These are phyloP conservation scores for Ips typographus DNA, from an alignment of 1,140 invertebrate species.

Conservation along the genomic window DNA sequence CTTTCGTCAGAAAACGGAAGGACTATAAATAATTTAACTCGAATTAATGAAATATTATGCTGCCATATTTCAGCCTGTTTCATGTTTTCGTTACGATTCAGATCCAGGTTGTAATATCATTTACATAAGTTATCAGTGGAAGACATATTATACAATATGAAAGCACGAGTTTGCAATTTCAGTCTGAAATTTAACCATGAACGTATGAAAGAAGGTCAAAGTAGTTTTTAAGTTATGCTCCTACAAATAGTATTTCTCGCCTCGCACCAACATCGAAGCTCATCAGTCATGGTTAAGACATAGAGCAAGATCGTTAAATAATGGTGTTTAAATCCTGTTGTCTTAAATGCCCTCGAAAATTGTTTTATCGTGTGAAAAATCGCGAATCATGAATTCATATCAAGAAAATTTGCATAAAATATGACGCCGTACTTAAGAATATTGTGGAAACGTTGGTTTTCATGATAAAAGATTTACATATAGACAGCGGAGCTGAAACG, in stretches of 20 bases:
- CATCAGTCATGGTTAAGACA: slow-evolving; percentile 37
- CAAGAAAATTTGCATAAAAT: slow-evolving; percentile 17
- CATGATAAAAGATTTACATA: too few species aligned
- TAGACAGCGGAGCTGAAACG: too few species aligned
- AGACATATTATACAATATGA: not conserved
- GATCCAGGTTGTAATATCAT: slow-evolving; percentile 5
- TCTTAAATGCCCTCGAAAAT: slow-evolving; percentile 30
- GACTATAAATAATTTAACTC: slow-evolving; percentile 23
- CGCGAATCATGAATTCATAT: slow-evolving; percentile 27
- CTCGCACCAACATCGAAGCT: not conserved
- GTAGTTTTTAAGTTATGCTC: not conserved
- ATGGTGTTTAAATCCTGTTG: slow-evolving; percentile 40
- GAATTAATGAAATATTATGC: slow-evolving; percentile 25
- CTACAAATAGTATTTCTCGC: not conserved
- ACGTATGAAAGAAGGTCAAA: too few species aligned
- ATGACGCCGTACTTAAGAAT: not conserved
- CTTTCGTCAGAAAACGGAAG: slow-evolving; percentile 23
- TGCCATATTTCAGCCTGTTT: slow-evolving; percentile 16
- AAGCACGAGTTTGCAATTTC: too few species aligned
- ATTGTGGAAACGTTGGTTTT: too few species aligned
- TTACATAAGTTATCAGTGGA: slow-evolving; percentile 11
- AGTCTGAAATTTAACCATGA: too few species aligned
- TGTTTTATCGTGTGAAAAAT: slow-evolving; percentile 30
- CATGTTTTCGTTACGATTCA: slow-evolving; percentile 13
- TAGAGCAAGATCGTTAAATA: slow-evolving; percentile 25